These are phyloP conservation scores for Catagonus wagneri DNA, from an alignment of 2,113 vertebrate genomes.

Conservation along the genomic window DNA sequence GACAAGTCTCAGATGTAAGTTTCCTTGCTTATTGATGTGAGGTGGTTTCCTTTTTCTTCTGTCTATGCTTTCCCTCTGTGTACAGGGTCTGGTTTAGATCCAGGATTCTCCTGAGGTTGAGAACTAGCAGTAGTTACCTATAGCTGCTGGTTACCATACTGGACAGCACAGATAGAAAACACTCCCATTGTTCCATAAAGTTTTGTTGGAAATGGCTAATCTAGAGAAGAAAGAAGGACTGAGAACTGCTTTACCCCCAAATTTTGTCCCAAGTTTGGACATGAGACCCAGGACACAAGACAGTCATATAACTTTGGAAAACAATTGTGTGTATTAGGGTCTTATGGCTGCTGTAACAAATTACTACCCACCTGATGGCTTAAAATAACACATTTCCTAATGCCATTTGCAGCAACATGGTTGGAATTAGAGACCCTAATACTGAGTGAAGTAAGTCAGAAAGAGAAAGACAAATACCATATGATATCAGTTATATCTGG, in stretches of 20 bases:
- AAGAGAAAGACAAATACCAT: no score
- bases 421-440: no score
- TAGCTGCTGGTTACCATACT: neutral
- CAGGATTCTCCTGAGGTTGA: neutral
- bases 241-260: neutral
- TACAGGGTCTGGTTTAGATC: neutral
- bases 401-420: no score
- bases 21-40: neutral
- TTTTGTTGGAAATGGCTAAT: neutral
- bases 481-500: no score
- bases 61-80: rapidly evolving
- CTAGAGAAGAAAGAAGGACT: neutral
- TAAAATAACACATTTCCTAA: neutral
- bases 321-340: neutral
- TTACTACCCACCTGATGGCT: neutral
- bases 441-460: no score
- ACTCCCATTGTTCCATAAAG: neutral
- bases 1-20: neutral
- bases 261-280: neutral
- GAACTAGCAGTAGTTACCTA: no score
- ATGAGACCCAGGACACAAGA: neutral
- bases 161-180: neutral
- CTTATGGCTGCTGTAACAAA: neutral
- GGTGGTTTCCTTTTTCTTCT: neutral
- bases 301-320: neutral